These are phyloP conservation scores for Polyommatus iphigenia DNA, from an alignment of 2,888 invertebrate genomes.

Conservation along the genomic window DNA sequence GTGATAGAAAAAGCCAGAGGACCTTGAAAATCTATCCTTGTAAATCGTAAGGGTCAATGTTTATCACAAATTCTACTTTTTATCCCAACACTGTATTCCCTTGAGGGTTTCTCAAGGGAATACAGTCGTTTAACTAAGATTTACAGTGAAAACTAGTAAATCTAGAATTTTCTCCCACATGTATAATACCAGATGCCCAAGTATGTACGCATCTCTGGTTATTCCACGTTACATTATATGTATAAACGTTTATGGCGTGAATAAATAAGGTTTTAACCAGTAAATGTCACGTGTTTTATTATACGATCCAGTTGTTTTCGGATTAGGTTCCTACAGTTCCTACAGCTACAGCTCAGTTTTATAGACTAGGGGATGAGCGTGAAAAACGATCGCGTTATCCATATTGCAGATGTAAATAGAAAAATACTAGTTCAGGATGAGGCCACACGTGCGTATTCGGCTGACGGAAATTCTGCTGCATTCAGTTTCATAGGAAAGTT, in stretches of 20 bases:
- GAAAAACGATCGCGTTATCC: background rate
- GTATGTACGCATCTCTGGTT: background rate
- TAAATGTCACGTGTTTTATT: conserved; percentile 20
- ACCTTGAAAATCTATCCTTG: too few relatives aligned
- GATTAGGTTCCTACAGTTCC: conserved; percentile 17
- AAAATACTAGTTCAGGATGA: too few relatives aligned
- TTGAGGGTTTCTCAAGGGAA: too few relatives aligned
- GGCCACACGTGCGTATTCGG: too few relatives aligned
- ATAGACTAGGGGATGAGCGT: background rate
- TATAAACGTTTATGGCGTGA: conserved; percentile 3
- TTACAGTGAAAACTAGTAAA: too few relatives aligned
- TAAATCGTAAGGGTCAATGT: too few relatives aligned
- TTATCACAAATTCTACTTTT: too few relatives aligned
- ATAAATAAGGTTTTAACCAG: conserved; percentile 22
- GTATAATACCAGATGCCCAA: background rate
- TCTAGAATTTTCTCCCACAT: too few relatives aligned
- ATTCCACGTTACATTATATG: conserved; percentile 10
- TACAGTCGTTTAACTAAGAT: too few relatives aligned
- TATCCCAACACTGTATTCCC: too few relatives aligned
- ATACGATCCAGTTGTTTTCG: conserved; percentile 7
- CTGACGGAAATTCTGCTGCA: background rate
- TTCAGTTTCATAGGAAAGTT: background rate
- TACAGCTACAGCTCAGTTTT: conserved; percentile 5
- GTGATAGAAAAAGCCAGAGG: too few relatives aligned
- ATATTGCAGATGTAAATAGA: background rate